A percentile compares a stretch with the other conserved stretches of the same genome.
phyloP scores from a whole-genome alignment of 2,113 vertebrate genomes.

The Cynoglossus semilaevis region DNA sequence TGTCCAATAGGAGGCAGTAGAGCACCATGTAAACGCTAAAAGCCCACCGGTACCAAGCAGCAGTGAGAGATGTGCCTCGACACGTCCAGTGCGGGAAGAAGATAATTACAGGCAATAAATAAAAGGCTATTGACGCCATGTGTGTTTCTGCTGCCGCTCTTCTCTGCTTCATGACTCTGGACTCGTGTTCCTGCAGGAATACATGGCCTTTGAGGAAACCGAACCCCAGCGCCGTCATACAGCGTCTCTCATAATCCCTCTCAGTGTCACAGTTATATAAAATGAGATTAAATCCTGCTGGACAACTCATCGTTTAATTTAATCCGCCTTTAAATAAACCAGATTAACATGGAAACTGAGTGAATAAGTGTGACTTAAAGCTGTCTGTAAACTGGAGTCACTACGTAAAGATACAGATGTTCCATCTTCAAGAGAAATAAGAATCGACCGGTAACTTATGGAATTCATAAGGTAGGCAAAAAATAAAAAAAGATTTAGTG shows the following conservation, averaged over 20 bases:
- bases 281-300: background rate
- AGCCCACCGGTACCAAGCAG: background rate
- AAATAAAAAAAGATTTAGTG: no score
- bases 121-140: constrained; percentile 74
- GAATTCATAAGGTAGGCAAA: no score
- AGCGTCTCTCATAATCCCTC: background rate
- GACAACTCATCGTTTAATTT: constrained; percentile 5
- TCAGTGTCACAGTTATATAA: background rate
- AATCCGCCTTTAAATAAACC: background rate
- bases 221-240: background rate
- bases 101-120: constrained; percentile 88
- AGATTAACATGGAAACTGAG: constrained; percentile 3
- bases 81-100: constrained; percentile 82
- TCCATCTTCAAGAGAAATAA: no score
- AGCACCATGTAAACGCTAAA: constrained; percentile 46
- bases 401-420: no score
- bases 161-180: background rate
- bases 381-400: no score
- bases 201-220: background rate
- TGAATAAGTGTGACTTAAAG: no score
- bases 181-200: constrained; percentile 48
- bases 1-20: constrained; percentile 66
- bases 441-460: no score
- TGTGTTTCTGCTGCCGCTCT: constrained; percentile 9
- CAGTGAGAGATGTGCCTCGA: constrained; percentile 50